Percentiles rank a stretch among this genome's conserved stretches.
These are phyloP conservation scores for Nymphicus hollandicus DNA, from an alignment of 2,113 vertebrate genomes.

Conservation along the genomic window DNA sequence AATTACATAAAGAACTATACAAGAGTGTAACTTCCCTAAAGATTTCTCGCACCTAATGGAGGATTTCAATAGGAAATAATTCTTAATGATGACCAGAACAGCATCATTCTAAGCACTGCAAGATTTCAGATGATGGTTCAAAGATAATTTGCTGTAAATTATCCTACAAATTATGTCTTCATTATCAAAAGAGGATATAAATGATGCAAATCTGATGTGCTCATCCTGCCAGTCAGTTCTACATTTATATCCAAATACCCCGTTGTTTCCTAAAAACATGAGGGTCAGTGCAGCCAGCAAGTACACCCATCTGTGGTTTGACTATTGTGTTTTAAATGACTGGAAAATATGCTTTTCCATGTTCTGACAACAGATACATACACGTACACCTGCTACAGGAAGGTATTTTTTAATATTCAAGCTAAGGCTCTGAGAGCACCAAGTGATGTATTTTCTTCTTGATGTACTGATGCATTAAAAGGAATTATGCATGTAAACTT, in stretches of 20 bases:
- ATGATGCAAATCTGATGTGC: background rate
- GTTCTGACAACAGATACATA: background rate
- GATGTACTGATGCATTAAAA: slow-evolving; percentile 54
- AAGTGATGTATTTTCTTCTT: background rate
- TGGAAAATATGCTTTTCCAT: background rate
- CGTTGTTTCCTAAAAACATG: background rate
- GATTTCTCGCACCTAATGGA: background rate
- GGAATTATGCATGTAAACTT: slow-evolving; percentile 53
- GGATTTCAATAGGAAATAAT: background rate
- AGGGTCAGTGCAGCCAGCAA: background rate
- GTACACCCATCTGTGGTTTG: background rate
- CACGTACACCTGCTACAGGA: background rate
- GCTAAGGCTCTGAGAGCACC: slow-evolving; percentile 32
- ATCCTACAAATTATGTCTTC: background rate
- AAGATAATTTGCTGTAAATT: background rate
- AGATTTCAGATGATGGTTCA: background rate
- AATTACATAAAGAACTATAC: background rate
- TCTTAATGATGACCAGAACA: background rate
- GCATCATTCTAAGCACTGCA: background rate
- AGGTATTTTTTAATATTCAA: slow-evolving; percentile 36
- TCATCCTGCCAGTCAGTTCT: background rate
- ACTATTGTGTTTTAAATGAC: background rate
- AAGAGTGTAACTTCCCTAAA: background rate
- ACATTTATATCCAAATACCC: background rate
- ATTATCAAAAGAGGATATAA: background rate